Evolutionary conservation across 2,888 invertebrate genomes (phyloP), one percentile per base, ranked within the genome.

Genomic region (Mimumesa dahlbomi): DNA sequence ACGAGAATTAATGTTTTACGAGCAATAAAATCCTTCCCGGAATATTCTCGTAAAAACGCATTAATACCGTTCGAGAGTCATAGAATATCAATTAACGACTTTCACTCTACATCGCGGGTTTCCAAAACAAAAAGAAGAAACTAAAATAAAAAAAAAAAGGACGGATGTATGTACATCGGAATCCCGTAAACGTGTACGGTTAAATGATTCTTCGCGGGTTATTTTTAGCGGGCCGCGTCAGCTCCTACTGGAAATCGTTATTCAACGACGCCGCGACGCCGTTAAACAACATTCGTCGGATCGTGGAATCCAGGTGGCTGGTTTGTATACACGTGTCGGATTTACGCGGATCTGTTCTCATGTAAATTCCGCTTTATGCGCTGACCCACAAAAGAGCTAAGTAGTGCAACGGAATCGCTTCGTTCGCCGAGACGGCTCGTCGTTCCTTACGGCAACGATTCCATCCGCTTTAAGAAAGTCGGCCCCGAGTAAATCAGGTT

Each of bases 381-480:
- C 22, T 56, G 70, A 70, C 61, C 66, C 42, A 66, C 38, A 70
- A 61, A 65, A 49, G 43, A n/a, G 11, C 63, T n/a, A n/a, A 36
- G 58, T 42, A 63, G 65, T 57, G 31, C 40, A 54, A 43, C 43
- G 52, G 46, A 34, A 34, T 29, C 13, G 42, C 25, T 45, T 42
- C 45, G 54, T 31, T 61, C 34, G 16, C 42, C 52, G 50, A 65
- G 61, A 64, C 59, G 61, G 13, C 34, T 9, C 36, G 43, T 21
- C 36, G 40, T n/a, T n/a, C n/a, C n/a, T n/a, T n/a, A n/a, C 57
- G 56, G 22, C 49, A n/a, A 58, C 54, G 56, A 66, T 63, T 57
- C 79, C 59, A 78, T 78, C 78, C 65, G 79, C 75, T 78, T 81
- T 78, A 81, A 75, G 80, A 75, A 67, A 64, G 53, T 54, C 52